Conservation (phyloP, 2,888 invertebrate genomes). For the Clistopyga incitator region DNA sequence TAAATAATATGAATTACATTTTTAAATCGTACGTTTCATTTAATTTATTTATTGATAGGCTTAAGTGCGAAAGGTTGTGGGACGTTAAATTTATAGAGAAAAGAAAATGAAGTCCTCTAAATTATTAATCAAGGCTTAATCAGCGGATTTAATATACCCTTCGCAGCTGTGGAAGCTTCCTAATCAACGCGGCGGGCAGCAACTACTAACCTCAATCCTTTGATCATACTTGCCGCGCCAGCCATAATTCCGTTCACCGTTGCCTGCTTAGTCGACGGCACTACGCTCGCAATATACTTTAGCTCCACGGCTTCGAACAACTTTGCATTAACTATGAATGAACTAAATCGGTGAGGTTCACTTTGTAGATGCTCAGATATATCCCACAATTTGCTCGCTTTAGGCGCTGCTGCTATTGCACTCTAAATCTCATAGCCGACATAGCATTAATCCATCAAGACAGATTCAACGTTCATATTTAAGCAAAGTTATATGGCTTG, state of each 20-base stretch:
- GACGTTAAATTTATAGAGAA: background rate
- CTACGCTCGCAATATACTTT: background rate
- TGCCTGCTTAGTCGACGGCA: background rate
- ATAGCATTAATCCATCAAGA: background rate
- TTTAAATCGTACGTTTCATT: no score
- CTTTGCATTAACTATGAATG: background rate
- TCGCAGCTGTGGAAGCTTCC: background rate
- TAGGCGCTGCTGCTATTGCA: background rate
- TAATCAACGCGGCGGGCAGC: background rate
- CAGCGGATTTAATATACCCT: background rate
- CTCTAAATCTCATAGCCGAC: background rate
- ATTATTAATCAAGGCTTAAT: constrained; percentile 10
- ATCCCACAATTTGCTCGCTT: background rate
- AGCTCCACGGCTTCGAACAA: background rate
- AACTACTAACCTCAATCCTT: background rate
- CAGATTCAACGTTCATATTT: background rate
- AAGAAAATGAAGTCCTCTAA: background rate
- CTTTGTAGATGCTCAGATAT: background rate
- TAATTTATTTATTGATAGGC: background rate
- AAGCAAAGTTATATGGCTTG: background rate
- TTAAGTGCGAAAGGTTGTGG: background rate
- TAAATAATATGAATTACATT: no score
- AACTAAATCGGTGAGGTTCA: background rate
- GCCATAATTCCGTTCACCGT: background rate
- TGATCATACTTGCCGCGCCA: background rate